Base-by-base conservation (phyloP, 1,140 invertebrate species). In the Apis dorsata region DNA sequence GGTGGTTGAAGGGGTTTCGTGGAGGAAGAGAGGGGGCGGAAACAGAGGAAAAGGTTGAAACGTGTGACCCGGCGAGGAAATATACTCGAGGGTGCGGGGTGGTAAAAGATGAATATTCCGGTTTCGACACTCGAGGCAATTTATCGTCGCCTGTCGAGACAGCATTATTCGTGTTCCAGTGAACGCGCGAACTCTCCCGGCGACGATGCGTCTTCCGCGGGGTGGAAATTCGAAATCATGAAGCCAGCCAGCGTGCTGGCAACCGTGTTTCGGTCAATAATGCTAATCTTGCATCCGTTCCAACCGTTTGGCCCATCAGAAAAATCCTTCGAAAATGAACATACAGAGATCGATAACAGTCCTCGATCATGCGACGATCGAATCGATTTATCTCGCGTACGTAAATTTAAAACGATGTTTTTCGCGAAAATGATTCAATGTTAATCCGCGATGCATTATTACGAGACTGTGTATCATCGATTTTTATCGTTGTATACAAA, bases 151-250 rank as follows among this genome's bases (percentile, higher is more conserved):
- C 51, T 55, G 19, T 24, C 28, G 15, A 78, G 76, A 65, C 63
- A 70, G 24, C 51, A 78, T 78, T 78, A 78, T 69, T 78, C 76
- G 75, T 70, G 76, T 69, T 78, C 53, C 65, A 78, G n/a, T 70
- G 76, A 78, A 69, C 68, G 68, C 44, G 66, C 44, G 65, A 59
- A 78, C 21, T 70, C 65, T 49, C 21, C 5, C 76, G 53, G 65
- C 71, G 69, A 78, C 85, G 73, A 85, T 85, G 79, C 85, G 73
- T 86, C 59, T 73, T 82, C 75, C 34, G 79, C 57, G 72, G 66
- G 62, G 85, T 78, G 85, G 73, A 86, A 85, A 86, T 85, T 82
- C 81, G 72, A 81, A 69, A 84, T 85, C 77, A 85, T 85, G 79
- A 86, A 86, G 80, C 68, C 73, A 77, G 53, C 84, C 79, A 82